phyloP scores from a whole-genome alignment of 2,113 vertebrate genomes.

The Actenoides hombroni region DNA sequence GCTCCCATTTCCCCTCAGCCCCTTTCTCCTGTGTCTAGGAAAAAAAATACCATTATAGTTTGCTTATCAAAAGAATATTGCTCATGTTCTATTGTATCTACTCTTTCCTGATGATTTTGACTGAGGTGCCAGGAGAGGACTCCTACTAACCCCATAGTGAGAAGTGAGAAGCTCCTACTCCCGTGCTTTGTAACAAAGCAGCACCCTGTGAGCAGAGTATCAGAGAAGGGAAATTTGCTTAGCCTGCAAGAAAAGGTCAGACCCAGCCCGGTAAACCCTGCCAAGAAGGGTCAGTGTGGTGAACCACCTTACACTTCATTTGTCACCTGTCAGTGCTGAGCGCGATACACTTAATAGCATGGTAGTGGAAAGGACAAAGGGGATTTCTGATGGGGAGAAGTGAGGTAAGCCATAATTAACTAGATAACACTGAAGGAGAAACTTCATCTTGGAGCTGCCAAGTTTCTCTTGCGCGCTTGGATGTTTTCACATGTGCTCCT shows the following conservation, averaged over 20 bases:
- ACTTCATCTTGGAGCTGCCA: not conserved
- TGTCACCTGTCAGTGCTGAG: constrained; percentile 52
- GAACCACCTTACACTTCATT: constrained; percentile 20
- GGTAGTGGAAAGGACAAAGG: not conserved
- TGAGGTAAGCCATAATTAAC: constrained; percentile 23
- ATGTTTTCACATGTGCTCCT: not conserved
- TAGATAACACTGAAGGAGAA: not conserved
- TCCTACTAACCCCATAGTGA: not conserved
- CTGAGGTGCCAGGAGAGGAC: not conserved
- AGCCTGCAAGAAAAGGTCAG: constrained; percentile 20
- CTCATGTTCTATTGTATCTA: not conserved
- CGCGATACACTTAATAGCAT: not conserved
- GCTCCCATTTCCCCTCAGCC: not conserved
- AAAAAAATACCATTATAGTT: not conserved
- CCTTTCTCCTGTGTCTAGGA: not conserved
- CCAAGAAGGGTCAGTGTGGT: constrained; percentile 33
- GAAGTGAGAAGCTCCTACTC: not conserved
- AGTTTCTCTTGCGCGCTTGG: not conserved
- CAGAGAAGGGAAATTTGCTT: constrained; percentile 32
- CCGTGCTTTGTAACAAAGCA: not conserved
- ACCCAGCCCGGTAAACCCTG: not conserved
- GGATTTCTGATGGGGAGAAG: not conserved
- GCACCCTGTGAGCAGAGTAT: constrained; percentile 1
- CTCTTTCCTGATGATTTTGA: not conserved
- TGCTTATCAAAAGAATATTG: not conserved